A percentile compares a stretch with the other conserved stretches of the same genome.
Evolutionary conservation across 1,140 invertebrate species (phyloP).

Genomic region (Aphelinus atriplicis): DNA sequence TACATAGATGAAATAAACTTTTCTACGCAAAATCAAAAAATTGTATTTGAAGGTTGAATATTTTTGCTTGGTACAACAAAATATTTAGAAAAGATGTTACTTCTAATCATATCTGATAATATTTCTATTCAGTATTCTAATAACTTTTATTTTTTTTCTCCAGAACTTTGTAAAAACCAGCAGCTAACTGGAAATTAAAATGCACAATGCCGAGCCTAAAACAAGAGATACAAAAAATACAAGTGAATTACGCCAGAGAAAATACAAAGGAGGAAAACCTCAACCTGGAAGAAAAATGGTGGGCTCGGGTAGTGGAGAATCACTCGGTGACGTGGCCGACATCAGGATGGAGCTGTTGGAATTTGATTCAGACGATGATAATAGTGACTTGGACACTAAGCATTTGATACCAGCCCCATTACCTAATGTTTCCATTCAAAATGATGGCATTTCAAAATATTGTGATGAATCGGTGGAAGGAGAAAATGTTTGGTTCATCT

Average conservation of each 20-base stretch:
- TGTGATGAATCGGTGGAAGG: slow-evolving; percentile 39
- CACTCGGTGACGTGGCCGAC: slow-evolving; percentile 52
- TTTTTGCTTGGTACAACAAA: neutral
- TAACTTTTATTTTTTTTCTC: neutral
- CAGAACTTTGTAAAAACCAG: slow-evolving; percentile 41
- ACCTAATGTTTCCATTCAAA: slow-evolving; percentile 40
- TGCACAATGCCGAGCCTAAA: slow-evolving; percentile 56
- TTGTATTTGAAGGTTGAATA: too few relatives aligned
- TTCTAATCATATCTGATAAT: slow-evolving; percentile 15
- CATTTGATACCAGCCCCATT: slow-evolving; percentile 50
- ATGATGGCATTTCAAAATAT: slow-evolving; percentile 39
- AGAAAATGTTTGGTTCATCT: slow-evolving; percentile 72
- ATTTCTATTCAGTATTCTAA: slow-evolving; percentile 47
- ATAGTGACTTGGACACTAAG: slow-evolving; percentile 47
- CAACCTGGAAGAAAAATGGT: slow-evolving; percentile 55
- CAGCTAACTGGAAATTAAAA: slow-evolving; percentile 40
- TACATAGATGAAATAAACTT: too few relatives aligned
- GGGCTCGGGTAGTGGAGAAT: slow-evolving; percentile 57
- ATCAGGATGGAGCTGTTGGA: slow-evolving; percentile 56
- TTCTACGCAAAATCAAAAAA: too few relatives aligned
- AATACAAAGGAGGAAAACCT: slow-evolving; percentile 38
- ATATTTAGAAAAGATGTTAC: neutral
- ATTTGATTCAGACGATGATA: slow-evolving; percentile 57
- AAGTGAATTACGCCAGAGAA: slow-evolving; percentile 52
- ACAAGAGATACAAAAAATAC: slow-evolving; percentile 38